Evolutionary conservation across 2,888 invertebrate species (phyloP).

Genomic region (Pachymerium ferrugineum): DNA sequence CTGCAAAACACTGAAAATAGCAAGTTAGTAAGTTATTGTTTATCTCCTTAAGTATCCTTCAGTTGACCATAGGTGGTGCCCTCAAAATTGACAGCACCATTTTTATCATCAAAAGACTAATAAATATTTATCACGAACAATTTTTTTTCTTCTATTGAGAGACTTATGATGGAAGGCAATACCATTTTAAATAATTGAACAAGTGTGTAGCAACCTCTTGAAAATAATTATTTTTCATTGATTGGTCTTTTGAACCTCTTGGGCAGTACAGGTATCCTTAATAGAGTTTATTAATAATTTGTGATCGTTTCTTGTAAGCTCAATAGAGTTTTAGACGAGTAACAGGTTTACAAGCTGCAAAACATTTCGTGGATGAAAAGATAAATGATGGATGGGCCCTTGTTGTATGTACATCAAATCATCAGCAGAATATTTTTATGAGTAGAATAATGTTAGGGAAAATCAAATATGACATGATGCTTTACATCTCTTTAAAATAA

Average conservation of each 20-base stretch:
- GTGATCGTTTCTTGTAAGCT: not conserved
- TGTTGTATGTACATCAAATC: conserved; percentile 16
- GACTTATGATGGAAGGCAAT: not conserved
- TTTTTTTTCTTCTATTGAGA: no score
- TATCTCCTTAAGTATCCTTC: no score
- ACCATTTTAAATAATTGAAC: not conserved
- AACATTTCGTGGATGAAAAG: conserved; percentile 1
- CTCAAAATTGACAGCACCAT: no score
- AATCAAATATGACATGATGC: conserved; percentile 11
- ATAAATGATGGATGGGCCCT: not conserved
- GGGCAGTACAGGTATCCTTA: not conserved
- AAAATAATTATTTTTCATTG: conserved; percentile 2
- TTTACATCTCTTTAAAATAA: conserved; percentile 11
- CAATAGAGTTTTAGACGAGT: not conserved
- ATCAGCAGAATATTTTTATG: conserved; percentile 18
- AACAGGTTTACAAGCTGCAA: conserved; percentile 21
- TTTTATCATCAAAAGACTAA: no score
- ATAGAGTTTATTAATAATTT: conserved; percentile 9
- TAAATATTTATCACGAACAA: no score
- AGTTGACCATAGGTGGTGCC: no score
- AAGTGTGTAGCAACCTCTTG: not conserved
- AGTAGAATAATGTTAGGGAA: not conserved
- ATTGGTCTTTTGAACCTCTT: not conserved
- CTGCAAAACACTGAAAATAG: no score
- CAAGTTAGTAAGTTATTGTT: no score